Evolutionary conservation across 2,113 vertebrate species (phyloP), one percentile per base, ranked within the genome.

Genomic region (Triplophysa tibetana): DNA sequence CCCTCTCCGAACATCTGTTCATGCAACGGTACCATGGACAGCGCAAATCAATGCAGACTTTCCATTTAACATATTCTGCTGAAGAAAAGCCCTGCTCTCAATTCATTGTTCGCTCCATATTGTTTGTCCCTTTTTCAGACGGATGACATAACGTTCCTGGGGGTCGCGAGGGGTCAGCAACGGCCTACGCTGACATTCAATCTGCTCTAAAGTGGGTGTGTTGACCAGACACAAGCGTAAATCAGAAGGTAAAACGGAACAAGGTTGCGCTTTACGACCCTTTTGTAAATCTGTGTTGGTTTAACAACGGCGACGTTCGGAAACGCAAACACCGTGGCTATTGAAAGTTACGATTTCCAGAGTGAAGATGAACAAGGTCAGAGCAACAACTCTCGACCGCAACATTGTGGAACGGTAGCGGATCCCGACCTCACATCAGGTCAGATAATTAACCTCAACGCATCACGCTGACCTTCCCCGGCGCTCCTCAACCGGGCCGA

Each of bases 361-460:
- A 10, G 54, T 58, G 6, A 16, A n/a, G 54, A 43, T 14, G 14
- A 73, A n/a, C 4, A n/a, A 73, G 70, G 33, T 73, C 70, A 73
- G n/a, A 17, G 19, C 43, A 24, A 8, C 70, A 73, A 58, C 19
- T 62, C 41, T 12, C 21, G 61, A 26, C 6, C 3, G 38, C 54
- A 60, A 61, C n/a, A 61, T 11, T 62, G 13, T 54, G 9, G 3
- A 43, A 74, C 23, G 56, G 21, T 2, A 2, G 19, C 8, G 2
- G 33, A 13, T 61, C 14, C 56, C 45, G 77, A 83, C 84, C 85
- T 72, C 8, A 75, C 75, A n/a, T 33, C 56, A 65, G 69, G 75
- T 85, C 79, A 83, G 80, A 74, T 88, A 86, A 88, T 89, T 88
- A 89, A 85, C 87, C 87, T 84, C 80, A 45, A 61, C 83, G 77